These are phyloP conservation scores for Uloborus plumipes DNA, from an alignment of 2,888 invertebrate species.

Conservation along the genomic window DNA sequence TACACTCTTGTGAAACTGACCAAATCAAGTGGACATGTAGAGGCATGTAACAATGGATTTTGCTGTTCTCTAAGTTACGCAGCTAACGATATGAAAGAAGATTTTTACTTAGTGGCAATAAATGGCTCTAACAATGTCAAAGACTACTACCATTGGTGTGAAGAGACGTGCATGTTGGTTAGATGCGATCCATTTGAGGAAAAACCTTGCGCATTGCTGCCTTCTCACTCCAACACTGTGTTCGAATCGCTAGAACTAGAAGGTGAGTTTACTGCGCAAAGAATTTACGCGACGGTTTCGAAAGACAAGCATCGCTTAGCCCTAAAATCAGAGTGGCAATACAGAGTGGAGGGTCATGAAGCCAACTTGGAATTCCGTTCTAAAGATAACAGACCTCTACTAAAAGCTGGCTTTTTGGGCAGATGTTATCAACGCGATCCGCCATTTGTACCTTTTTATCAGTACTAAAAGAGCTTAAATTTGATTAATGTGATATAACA, in stretches of 20 bases:
- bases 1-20: slow-evolving; percentile 41
- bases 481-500: too few relatives aligned
- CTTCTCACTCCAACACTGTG: slow-evolving; percentile 36
- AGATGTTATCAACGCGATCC: slow-evolving; percentile 40
- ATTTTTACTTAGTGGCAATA: slow-evolving; percentile 48
- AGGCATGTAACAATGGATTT: slow-evolving; percentile 59
- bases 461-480: neutral
- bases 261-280: slow-evolving; percentile 19
- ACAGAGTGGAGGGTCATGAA: neutral
- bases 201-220: slow-evolving; percentile 26
- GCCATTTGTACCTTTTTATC: slow-evolving; percentile 21
- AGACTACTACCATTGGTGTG: slow-evolving; percentile 38
- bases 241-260: slow-evolving; percentile 28
- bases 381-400: slow-evolving; percentile 11
- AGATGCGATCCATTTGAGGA: slow-evolving; percentile 40
- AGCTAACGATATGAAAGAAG: slow-evolving; percentile 29
- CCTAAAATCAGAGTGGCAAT: slow-evolving; percentile 32
- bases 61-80: slow-evolving; percentile 62
- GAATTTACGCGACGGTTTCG: slow-evolving; percentile 40
- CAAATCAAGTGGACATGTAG: slow-evolving; percentile 16
- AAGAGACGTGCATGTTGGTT: slow-evolving; percentile 45
- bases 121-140: slow-evolving; percentile 51
- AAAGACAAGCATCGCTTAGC: slow-evolving; percentile 37
- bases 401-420: slow-evolving; percentile 43
- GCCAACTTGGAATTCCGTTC: slow-evolving; percentile 12